A percentile compares a stretch with the other conserved stretches of the same genome.
These are phyloP conservation scores for Schizopygopsis malacanthus DNA, from an alignment of 2,797 vertebrate genomes.

Conservation along the genomic window DNA sequence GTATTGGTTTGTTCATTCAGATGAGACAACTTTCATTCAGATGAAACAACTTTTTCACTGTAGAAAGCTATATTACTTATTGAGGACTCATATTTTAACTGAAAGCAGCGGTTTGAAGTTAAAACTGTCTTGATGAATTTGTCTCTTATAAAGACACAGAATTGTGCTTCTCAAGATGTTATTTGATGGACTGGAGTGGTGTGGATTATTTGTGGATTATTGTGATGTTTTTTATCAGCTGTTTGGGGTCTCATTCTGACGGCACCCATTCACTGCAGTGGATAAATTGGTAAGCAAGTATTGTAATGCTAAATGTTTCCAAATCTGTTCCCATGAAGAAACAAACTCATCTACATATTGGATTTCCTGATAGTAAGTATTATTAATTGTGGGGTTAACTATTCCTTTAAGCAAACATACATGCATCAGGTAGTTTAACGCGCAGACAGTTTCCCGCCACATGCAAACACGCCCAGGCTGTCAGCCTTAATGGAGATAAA, in stretches of 20 bases:
- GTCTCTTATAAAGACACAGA: too few species aligned
- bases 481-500: constrained; percentile 80
- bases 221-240: background rate
- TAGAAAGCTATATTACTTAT: background rate
- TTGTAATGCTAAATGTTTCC: background rate
- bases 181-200: background rate
- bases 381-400: background rate
- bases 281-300: background rate
- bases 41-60: background rate
- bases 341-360: background rate
- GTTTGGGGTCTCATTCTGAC: background rate
- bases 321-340: background rate
- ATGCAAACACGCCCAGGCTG: constrained; percentile 71
- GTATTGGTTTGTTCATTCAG: background rate
- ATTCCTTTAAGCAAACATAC: background rate
- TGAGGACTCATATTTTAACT: background rate
- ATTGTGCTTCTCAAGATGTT: too few species aligned
- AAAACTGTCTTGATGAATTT: too few species aligned
- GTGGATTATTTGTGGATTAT: background rate
- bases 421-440: background rate
- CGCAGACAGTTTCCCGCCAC: constrained; percentile 55
- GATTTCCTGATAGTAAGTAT: background rate
- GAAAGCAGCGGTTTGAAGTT: background rate
- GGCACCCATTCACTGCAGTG: background rate
- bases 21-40: background rate